These are phyloP conservation scores for Turritopsis dohrnii DNA, from an alignment of 30 jellyfish, hydroid and myxozoan species.

Conservation along the genomic window DNA sequence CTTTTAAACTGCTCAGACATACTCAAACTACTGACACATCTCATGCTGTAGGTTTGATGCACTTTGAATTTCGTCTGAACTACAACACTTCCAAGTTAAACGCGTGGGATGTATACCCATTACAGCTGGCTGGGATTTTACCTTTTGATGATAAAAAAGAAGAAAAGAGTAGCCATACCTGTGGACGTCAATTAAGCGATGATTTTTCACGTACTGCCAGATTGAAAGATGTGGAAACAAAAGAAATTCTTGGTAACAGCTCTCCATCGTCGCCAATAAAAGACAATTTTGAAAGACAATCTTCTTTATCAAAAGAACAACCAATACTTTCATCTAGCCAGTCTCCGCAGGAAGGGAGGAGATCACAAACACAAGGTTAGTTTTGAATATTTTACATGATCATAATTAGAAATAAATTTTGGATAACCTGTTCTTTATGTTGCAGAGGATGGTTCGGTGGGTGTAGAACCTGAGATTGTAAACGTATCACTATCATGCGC, in stretches of 20 bases:
- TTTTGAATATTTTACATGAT: not conserved
- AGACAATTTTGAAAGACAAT: not conserved
- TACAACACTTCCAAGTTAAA: conserved; percentile 77
- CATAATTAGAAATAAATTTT: not conserved
- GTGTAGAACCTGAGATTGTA: not conserved
- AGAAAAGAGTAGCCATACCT: not conserved
- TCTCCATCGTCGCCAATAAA: not conserved
- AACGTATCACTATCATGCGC: not conserved
- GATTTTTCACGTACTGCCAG: not conserved
- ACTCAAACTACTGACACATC: too few relatives aligned
- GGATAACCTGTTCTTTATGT: not conserved
- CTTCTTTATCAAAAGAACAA: not conserved
- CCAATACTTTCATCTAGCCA: not conserved
- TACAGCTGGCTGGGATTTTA: conserved; percentile 65
- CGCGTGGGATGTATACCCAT: conserved; percentile 63
- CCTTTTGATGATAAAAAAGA: conserved; percentile 34
- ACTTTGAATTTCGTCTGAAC: conserved; percentile 72
- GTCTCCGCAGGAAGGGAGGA: not conserved
- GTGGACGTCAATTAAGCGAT: not conserved
- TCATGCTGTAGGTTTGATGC: conserved; percentile 70
- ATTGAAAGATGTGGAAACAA: conserved; percentile 1
- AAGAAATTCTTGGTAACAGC: not conserved
- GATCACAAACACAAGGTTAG: not conserved
- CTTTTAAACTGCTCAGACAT: too few relatives aligned
- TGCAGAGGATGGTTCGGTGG: not conserved